Percentiles rank a stretch among this genome's conserved stretches.
These are phyloP conservation scores for Barnardius zonarius DNA, from an alignment of 2,113 vertebrate genomes.

Conservation along the genomic window DNA sequence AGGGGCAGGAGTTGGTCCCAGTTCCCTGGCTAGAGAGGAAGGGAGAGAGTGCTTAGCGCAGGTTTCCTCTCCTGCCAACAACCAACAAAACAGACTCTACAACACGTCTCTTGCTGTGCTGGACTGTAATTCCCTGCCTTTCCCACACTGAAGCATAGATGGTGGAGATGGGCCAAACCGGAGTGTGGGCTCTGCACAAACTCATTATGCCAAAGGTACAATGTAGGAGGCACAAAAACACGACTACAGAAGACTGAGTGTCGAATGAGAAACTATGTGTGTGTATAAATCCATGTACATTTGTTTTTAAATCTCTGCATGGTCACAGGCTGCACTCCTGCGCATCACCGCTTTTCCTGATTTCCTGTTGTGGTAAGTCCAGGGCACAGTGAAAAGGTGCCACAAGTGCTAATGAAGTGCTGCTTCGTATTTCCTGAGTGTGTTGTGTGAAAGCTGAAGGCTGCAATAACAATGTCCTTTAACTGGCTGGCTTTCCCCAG, in stretches of 20 bases:
- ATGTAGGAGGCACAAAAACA: neutral
- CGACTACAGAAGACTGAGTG: neutral
- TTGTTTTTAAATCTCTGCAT: neutral
- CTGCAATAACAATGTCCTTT: neutral
- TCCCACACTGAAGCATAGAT: neutral
- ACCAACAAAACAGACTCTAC: neutral
- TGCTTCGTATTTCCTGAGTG: neutral
- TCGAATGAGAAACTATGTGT: neutral
- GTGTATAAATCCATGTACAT: neutral
- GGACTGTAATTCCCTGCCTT: neutral
- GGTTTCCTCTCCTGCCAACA: neutral
- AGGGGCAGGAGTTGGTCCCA: fast-evolving
- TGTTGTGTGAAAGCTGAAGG: neutral
- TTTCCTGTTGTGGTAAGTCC: neutral
- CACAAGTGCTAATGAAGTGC: fast-evolving
- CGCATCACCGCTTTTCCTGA: neutral
- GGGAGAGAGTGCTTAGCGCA: neutral
- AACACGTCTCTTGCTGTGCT: fast-evolving
- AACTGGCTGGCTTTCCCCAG: neutral
- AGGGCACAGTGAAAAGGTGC: neutral
- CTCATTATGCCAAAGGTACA: neutral
- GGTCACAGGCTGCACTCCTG: neutral
- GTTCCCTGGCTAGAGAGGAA: neutral
- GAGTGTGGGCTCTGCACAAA: neutral
- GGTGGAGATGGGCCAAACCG: neutral